Conservation (phyloP, 1,140 invertebrate species). For the Papilio aristodemus region DNA sequence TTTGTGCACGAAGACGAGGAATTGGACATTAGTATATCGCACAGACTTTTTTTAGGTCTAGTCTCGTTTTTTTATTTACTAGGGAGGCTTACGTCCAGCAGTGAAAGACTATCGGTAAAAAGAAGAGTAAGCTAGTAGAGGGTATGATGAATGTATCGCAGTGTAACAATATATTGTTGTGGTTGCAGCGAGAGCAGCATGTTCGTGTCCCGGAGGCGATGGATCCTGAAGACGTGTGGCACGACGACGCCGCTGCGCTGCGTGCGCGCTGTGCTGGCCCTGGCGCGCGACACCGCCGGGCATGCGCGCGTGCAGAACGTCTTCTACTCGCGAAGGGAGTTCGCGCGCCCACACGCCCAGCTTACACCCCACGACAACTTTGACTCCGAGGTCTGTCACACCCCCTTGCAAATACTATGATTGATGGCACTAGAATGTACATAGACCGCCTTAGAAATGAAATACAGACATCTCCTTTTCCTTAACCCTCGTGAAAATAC, state of each 20-base stretch:
- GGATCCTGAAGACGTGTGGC: constrained; percentile 99
- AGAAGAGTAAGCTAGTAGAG: too few species aligned
- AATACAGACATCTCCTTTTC: too few species aligned
- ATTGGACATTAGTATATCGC: too few species aligned
- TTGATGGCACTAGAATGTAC: constrained; percentile 14
- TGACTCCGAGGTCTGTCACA: constrained; percentile 87
- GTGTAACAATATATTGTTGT: not conserved
- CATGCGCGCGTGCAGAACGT: constrained; percentile 91
- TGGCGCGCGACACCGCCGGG: constrained; percentile 92
- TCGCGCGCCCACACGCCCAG: constrained; percentile 95
- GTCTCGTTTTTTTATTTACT: too few species aligned
- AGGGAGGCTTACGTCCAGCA: too few species aligned
- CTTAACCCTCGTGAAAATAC: too few species aligned
- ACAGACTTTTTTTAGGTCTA: too few species aligned
- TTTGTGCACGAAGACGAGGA: too few species aligned
- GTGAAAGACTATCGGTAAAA: too few species aligned
- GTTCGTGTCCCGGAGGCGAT: constrained; percentile 96
- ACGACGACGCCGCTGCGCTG: constrained; percentile 97
- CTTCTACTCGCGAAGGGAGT: constrained; percentile 98
- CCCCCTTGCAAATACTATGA: not conserved
- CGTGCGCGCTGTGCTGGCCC: constrained; percentile 89
- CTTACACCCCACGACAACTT: constrained; percentile 92
- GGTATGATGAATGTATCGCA: too few species aligned
- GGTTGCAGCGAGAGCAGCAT: constrained; percentile 97
- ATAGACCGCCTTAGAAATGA: too few species aligned